phyloP scores from a whole-genome alignment of 2,888 invertebrate species.

The Sphaerophoria rueppellii region DNA sequence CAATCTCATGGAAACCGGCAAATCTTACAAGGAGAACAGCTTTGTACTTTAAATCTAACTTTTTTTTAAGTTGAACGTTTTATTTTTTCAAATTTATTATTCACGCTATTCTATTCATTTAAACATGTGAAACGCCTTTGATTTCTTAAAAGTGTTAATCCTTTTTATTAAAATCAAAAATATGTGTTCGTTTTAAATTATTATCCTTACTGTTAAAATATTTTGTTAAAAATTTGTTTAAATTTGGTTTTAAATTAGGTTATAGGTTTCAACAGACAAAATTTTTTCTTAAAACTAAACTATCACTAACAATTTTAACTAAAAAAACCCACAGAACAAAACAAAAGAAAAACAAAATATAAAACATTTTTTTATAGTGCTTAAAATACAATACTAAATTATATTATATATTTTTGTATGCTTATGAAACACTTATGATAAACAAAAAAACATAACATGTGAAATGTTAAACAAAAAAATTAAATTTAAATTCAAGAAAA shows the following conservation, averaged over 20 bases:
- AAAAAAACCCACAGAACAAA: slow-evolving; percentile 57
- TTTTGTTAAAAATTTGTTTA: slow-evolving; percentile 39
- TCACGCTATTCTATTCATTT: too few species aligned
- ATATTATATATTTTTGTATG: slow-evolving; percentile 73
- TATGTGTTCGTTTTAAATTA: slow-evolving; percentile 9
- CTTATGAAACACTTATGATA: slow-evolving; percentile 71
- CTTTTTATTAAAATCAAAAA: background rate
- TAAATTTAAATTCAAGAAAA: slow-evolving; percentile 48
- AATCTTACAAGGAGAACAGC: too few species aligned
- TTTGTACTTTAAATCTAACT: too few species aligned
- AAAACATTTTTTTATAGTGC: slow-evolving; percentile 62
- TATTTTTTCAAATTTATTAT: too few species aligned
- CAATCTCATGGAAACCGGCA: too few species aligned
- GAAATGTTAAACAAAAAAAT: slow-evolving; percentile 51
- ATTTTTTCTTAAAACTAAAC: slow-evolving; percentile 41
- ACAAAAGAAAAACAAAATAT: slow-evolving; percentile 6
- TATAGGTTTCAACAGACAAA: slow-evolving; percentile 58
- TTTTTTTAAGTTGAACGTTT: too few species aligned
- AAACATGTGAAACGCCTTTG: too few species aligned
- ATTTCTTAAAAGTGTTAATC: too few species aligned
- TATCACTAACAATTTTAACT: slow-evolving; percentile 54
- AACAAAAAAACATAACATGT: slow-evolving; percentile 34
- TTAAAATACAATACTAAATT: slow-evolving; percentile 67
- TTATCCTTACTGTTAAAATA: slow-evolving; percentile 7
- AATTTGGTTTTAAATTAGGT: slow-evolving; percentile 50